These are phyloP conservation scores for Akabosia matsudoensis DNA, from an alignment of 1,140 invertebrate species.

Conservation along the genomic window DNA sequence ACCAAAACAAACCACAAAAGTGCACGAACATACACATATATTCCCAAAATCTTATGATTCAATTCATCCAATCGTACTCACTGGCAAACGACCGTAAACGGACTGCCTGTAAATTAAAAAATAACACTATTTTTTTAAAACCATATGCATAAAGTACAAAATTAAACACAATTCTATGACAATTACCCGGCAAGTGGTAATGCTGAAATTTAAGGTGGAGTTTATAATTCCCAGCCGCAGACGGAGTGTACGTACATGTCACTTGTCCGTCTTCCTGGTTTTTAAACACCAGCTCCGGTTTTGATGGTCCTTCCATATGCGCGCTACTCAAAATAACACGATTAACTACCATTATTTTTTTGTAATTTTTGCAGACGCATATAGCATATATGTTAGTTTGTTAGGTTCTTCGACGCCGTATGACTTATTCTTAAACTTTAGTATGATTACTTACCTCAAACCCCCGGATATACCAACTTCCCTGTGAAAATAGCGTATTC, in stretches of 20 bases:
- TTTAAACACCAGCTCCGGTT: slow-evolving; percentile 44
- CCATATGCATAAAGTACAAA: background rate
- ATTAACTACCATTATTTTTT: slow-evolving; percentile 16
- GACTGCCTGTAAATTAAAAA: slow-evolving; percentile 37
- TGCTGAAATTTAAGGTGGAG: slow-evolving; percentile 23
- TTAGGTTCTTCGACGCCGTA: too few relatives aligned
- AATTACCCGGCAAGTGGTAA: slow-evolving; percentile 15
- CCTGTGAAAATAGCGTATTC: background rate
- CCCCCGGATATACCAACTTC: background rate
- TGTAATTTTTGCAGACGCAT: background rate
- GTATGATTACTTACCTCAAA: background rate
- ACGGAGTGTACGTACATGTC: slow-evolving; percentile 3
- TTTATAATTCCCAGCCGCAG: slow-evolving; percentile 38
- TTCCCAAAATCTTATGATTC: background rate
- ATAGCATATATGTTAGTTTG: background rate
- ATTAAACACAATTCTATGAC: background rate
- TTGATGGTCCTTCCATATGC: slow-evolving; percentile 41
- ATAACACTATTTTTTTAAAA: slow-evolving; percentile 36
- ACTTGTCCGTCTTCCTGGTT: slow-evolving; percentile 39
- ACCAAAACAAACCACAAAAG: too few relatives aligned
- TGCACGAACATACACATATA: too few relatives aligned
- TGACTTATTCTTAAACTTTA: background rate
- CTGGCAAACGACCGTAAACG: slow-evolving; percentile 37
- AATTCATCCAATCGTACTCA: background rate
- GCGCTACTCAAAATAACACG: too few relatives aligned